A percentile compares a stretch with the other conserved stretches of the same genome.
phyloP scores from a whole-genome alignment of 2,888 invertebrate genomes.

The Thumatha senex region DNA sequence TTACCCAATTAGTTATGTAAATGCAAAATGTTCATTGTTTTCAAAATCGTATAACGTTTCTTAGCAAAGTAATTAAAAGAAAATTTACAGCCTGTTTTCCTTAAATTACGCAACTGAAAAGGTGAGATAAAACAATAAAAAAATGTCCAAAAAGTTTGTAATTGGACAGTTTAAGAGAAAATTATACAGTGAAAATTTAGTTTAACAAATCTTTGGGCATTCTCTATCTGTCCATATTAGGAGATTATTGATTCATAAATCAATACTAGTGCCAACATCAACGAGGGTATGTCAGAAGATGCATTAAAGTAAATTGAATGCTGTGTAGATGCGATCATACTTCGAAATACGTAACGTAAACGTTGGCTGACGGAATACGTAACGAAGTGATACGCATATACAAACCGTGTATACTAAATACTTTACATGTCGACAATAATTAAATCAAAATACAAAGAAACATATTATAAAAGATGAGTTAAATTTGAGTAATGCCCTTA shows the following conservation, averaged over 20 bases:
- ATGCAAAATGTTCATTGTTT: constrained; percentile 20
- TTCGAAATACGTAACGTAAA: no score
- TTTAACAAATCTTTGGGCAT: no score
- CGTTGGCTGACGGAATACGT: no score
- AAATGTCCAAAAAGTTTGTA: constrained; percentile 8
- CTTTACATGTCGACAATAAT: not conserved
- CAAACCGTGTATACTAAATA: no score
- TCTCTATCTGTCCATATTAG: no score
- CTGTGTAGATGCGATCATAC: no score
- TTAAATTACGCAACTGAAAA: constrained; percentile 22
- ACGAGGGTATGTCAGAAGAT: no score
- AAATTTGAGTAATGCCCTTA: not conserved
- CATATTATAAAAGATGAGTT: not conserved
- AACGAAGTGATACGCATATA: no score
- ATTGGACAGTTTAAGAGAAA: not conserved
- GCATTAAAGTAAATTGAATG: no score
- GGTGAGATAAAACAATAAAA: constrained; percentile 14
- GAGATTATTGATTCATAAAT: no score
- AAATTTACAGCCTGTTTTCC: constrained; percentile 27
- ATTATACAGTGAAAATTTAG: no score
- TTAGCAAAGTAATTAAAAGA: constrained; percentile 34
- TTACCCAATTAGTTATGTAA: constrained; percentile 24
- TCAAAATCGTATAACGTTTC: constrained; percentile 18
- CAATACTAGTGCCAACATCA: no score
- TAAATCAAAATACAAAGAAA: not conserved